Evolutionary conservation across 2,797 vertebrate genomes (phyloP).

Genomic region (Epinephelus awoara): DNA sequence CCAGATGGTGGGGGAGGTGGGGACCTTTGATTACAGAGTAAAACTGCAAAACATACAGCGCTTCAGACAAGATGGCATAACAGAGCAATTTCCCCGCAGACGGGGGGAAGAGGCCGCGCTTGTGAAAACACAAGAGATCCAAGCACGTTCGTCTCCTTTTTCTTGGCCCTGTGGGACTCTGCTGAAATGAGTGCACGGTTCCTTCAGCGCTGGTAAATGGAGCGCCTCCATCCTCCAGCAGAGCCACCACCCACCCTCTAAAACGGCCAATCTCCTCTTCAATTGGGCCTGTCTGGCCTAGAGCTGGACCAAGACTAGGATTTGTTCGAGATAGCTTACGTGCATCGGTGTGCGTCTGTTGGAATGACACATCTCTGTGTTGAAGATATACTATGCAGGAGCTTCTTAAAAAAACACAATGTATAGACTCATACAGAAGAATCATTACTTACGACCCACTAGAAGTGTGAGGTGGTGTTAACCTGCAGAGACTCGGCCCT

Average conservation of each 20-base stretch:
- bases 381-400: too few species aligned
- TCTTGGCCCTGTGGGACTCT: constrained; percentile 63
- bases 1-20: constrained; percentile 39
- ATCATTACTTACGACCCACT: too few species aligned
- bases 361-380: constrained; percentile 27
- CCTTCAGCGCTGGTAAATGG: constrained; percentile 75
- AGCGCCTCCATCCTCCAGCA: constrained; percentile 65
- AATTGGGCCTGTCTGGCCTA: constrained; percentile 77
- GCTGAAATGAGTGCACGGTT: constrained; percentile 62
- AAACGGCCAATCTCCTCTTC: constrained; percentile 79
- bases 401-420: too few species aligned
- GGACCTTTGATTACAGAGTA: constrained; percentile 49
- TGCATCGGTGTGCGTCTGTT: constrained; percentile 10
- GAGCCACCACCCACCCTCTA: constrained; percentile 57
- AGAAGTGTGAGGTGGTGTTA: too few species aligned
- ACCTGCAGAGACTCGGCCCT: too few species aligned
- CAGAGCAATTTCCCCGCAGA: constrained; percentile 53
- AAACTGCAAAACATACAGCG: constrained; percentile 47
- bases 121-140: constrained; percentile 54
- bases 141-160: constrained; percentile 51
- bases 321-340: constrained; percentile 51
- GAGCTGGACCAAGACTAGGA: constrained; percentile 71
- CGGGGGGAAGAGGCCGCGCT: constrained; percentile 11
- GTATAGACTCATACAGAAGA: too few species aligned
- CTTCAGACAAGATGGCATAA: constrained; percentile 56